Conservation (phyloP, 2,113 vertebrate genomes). For the Orientallactaga bullata region DNA sequence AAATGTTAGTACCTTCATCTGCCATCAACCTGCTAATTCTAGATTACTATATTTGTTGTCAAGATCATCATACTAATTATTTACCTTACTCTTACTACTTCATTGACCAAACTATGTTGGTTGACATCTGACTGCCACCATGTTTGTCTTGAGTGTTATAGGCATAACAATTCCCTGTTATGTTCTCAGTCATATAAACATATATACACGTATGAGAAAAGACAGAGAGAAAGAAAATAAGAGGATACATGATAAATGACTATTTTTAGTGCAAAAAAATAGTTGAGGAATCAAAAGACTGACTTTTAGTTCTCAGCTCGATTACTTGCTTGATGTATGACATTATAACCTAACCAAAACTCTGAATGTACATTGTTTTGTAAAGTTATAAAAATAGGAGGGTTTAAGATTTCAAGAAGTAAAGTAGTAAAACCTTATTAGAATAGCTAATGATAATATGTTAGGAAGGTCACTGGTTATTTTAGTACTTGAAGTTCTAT, state of each 20-base stretch:
- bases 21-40: background rate
- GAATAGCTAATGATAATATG: background rate
- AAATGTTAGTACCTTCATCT: slow-evolving; percentile 9
- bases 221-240: background rate
- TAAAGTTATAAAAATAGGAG: background rate
- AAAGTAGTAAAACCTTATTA: background rate
- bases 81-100: background rate
- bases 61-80: background rate
- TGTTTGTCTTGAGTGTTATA: background rate
- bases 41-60: background rate
- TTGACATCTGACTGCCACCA: background rate
- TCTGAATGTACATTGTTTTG: background rate
- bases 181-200: background rate
- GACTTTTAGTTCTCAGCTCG: background rate
- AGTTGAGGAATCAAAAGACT: background rate
- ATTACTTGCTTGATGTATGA: background rate
- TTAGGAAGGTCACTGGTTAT: background rate
- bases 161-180: background rate
- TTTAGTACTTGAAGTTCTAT: background rate
- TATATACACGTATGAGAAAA: background rate
- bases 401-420: background rate
- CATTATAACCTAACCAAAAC: background rate
- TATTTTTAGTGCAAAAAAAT: background rate
- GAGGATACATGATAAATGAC: background rate
- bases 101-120: background rate